A percentile compares a stretch with the other conserved stretches of the same genome.
These are phyloP conservation scores for Liparis tanakae DNA, from an alignment of 2,797 vertebrate genomes.

Conservation along the genomic window DNA sequence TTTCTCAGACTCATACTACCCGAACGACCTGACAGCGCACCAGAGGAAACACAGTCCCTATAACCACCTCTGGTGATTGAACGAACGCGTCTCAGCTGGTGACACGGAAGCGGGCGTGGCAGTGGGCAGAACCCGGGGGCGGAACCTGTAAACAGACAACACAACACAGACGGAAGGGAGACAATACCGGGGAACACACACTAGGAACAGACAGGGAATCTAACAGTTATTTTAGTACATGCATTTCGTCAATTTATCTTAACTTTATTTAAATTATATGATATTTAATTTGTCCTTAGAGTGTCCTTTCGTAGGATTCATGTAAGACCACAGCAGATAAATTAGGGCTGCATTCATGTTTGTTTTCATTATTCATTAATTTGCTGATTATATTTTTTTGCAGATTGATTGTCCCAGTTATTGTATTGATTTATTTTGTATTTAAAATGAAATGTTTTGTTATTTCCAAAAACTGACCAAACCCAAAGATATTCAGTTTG, in stretches of 20 bases:
- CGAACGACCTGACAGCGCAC: too few species aligned
- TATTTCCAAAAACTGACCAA: background rate
- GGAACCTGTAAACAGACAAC: too few species aligned
- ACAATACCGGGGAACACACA: too few species aligned
- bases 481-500: background rate
- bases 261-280: background rate
- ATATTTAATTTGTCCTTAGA: background rate
- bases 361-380: background rate
- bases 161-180: too few species aligned
- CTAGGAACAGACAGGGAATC: too few species aligned
- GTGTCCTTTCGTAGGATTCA: background rate
- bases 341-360: background rate
- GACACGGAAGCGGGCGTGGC: too few species aligned
- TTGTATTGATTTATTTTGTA: background rate
- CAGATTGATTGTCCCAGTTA: background rate
- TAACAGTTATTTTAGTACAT: background rate
- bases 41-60: too few species aligned
- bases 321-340: background rate
- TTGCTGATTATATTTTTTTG: too few species aligned
- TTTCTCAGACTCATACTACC: too few species aligned
- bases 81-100: too few species aligned
- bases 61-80: too few species aligned
- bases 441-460: background rate
- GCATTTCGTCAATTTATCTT: background rate
- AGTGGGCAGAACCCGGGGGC: too few species aligned